A percentile compares a stretch with the other conserved stretches of the same genome.
phyloP scores from a whole-genome alignment of 2,888 invertebrate genomes.

The Plebejus melissa region DNA sequence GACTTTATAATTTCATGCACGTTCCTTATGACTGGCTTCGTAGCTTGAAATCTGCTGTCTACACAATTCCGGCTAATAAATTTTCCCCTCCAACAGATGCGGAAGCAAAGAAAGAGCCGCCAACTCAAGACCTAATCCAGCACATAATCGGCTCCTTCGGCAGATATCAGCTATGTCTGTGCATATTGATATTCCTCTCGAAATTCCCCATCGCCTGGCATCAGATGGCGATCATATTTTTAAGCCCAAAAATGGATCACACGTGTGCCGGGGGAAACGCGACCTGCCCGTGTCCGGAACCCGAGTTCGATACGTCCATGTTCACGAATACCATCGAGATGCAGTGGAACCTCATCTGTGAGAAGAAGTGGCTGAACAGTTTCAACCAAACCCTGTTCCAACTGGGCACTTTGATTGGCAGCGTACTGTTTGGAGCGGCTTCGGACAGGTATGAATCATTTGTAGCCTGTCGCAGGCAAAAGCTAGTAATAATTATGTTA shows the following conservation, averaged over 20 bases:
- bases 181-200: conserved; percentile 57
- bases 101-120: conserved; percentile 39
- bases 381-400: conserved; percentile 87
- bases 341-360: conserved; percentile 88
- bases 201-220: conserved; percentile 74
- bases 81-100: conserved; percentile 40
- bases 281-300: conserved; percentile 77
- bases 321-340: conserved; percentile 85
- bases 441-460: conserved; percentile 81
- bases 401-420: conserved; percentile 86
- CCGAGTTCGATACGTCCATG: conserved; percentile 80
- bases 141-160: conserved; percentile 71
- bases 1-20: no score
- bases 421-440: conserved; percentile 84
- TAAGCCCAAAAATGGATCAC: conserved; percentile 64
- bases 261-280: conserved; percentile 48
- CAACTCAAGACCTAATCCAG: conserved; percentile 56
- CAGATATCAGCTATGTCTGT: conserved; percentile 69
- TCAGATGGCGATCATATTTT: conserved; percentile 74
- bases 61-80: neutral
- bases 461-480: no score
- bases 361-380: conserved; percentile 80
- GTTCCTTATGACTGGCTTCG: no score
- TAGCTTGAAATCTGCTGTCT: no score
- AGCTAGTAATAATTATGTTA: no score